Percentiles rank a stretch among this genome's conserved stretches.
Conservation (phyloP, 2,113 vertebrate species). For the Hepsetus odoe region DNA sequence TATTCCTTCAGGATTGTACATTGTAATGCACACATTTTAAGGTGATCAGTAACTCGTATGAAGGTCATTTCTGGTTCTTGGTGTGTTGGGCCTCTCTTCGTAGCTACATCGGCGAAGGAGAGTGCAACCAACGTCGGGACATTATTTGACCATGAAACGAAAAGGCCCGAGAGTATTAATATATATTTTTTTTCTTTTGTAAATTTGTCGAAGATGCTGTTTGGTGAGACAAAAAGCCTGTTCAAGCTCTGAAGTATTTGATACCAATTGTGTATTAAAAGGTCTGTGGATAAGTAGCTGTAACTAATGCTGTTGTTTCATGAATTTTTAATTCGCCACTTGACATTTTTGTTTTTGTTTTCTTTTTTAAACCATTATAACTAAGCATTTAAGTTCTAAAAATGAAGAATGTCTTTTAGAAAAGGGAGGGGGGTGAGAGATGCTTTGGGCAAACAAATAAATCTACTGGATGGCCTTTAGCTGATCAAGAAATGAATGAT, state of each 20-base stretch:
- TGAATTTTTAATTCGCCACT: constrained; percentile 55
- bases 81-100: constrained; percentile 9
- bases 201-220: constrained; percentile 44
- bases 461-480: constrained; percentile 2
- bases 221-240: constrained; percentile 33
- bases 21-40: not conserved
- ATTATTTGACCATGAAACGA: constrained; percentile 24
- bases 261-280: constrained; percentile 61
- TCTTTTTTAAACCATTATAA: constrained; percentile 34
- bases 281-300: constrained; percentile 40
- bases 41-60: not conserved
- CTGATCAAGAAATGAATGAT: constrained; percentile 18
- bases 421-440: not conserved
- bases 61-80: constrained; percentile 25
- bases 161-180: constrained; percentile 44
- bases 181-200: constrained; percentile 44
- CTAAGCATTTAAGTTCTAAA: constrained; percentile 51
- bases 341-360: constrained; percentile 50
- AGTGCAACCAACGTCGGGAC: constrained; percentile 6
- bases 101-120: constrained; percentile 12
- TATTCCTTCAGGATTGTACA: not conserved
- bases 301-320: constrained; percentile 52
- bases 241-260: constrained; percentile 59
- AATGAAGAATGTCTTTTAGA: constrained; percentile 48
- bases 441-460: constrained; percentile 8